These are phyloP conservation scores for Aphelenchoides besseyi DNA, from an alignment of 1,140 invertebrate species.

Conservation along the genomic window DNA sequence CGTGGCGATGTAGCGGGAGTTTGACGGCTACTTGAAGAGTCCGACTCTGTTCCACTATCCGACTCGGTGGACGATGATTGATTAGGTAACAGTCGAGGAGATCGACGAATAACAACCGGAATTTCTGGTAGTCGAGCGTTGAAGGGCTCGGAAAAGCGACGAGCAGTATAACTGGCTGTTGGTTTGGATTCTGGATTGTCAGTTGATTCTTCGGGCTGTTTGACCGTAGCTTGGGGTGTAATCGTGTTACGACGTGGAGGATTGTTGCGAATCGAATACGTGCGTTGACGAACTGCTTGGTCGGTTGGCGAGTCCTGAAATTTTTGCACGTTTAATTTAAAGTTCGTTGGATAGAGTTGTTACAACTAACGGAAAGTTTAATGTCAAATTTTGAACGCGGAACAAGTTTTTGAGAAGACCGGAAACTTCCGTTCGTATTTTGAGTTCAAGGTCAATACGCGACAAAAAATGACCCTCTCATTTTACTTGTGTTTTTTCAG, in stretches of 20 bases:
- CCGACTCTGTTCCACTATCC: constrained; percentile 1
- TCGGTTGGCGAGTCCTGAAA: constrained; percentile 11
- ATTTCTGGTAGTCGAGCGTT: constrained; percentile 9
- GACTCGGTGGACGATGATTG: neutral
- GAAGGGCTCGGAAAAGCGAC: constrained; percentile 26
- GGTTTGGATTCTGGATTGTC: neutral
- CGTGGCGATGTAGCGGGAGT: constrained; percentile 7
- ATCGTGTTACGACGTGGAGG: neutral
- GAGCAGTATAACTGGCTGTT: constrained; percentile 1
- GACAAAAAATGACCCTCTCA: too few species aligned
- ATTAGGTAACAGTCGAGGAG: too few species aligned
- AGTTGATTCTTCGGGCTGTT: neutral
- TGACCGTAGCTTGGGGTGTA: constrained; percentile 18
- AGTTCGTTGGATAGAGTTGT: neutral
- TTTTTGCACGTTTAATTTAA: constrained; percentile 1
- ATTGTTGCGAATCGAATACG: constrained; percentile 22
- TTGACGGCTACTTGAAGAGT: neutral
- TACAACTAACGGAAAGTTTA: too few species aligned
- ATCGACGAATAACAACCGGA: neutral
- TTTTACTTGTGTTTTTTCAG: too few species aligned
- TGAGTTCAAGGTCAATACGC: too few species aligned
- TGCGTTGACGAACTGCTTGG: constrained; percentile 23
- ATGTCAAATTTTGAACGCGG: neutral
- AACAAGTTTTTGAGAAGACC: neutral
- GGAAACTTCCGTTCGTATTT: constrained; percentile 1